A percentile compares a stretch with the other conserved stretches of the same genome.
phyloP scores from a whole-genome alignment of 2,797 vertebrate species.

The Cuniculus paca region DNA sequence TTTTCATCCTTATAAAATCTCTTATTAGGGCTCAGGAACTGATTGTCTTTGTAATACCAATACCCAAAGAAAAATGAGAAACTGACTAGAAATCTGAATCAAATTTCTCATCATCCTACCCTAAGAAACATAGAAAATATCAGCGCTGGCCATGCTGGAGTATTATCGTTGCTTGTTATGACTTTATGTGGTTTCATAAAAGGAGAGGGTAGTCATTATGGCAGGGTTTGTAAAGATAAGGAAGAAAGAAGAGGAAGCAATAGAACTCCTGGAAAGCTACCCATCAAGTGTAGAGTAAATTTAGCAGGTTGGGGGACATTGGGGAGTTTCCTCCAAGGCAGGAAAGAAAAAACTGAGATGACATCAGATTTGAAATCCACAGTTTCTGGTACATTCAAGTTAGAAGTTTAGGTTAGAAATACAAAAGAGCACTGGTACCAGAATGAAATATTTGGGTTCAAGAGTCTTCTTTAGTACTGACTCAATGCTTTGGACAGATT shows the following conservation, averaged over 20 bases:
- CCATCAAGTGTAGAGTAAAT: neutral
- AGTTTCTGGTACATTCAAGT: neutral
- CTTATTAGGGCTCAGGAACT: neutral
- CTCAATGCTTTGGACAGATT: neutral
- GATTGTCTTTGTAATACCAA: neutral
- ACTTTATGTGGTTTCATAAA: slow-evolving; percentile 77
- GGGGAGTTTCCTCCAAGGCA: slow-evolving; percentile 72
- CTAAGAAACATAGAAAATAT: neutral
- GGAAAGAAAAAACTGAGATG: slow-evolving; percentile 48
- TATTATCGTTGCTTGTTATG: slow-evolving; percentile 50
- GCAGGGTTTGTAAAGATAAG: slow-evolving; percentile 46
- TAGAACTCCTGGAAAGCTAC: slow-evolving; percentile 77
- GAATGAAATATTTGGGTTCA: neutral
- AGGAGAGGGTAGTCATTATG: slow-evolving; percentile 54
- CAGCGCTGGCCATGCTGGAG: neutral
- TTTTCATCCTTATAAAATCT: neutral
- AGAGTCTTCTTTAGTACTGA: neutral
- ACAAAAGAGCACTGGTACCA: neutral
- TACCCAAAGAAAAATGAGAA: slow-evolving; percentile 35
- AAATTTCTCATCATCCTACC: neutral
- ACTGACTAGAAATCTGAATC: neutral
- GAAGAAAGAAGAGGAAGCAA: slow-evolving; percentile 80
- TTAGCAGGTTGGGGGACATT: neutral
- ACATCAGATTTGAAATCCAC: neutral
- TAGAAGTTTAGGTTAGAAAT: neutral